Evolutionary conservation across 2,888 invertebrate genomes (phyloP).

Genomic region (Biston stratarius): DNA sequence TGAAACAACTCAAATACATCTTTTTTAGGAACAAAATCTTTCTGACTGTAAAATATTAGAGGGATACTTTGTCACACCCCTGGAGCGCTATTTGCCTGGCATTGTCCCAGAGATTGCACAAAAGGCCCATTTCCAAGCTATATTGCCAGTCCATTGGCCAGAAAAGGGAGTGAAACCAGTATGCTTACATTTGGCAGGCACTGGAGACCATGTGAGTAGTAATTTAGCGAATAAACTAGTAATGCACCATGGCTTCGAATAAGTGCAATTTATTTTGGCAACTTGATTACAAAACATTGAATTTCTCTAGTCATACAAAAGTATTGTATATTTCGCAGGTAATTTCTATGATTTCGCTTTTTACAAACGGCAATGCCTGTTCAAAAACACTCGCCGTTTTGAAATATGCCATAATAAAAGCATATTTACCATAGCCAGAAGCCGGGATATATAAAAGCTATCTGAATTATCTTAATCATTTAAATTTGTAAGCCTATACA

Average conservation of each 20-base stretch:
- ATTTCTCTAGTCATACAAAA: too few relatives aligned
- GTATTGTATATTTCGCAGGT: too few relatives aligned
- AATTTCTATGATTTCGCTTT: too few relatives aligned
- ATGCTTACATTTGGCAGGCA: slow-evolving; percentile 98
- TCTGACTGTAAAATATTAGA: slow-evolving; percentile 92
- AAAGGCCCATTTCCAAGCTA: slow-evolving; percentile 92
- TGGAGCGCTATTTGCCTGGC: slow-evolving; percentile 93
- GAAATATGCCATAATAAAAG: too few relatives aligned
- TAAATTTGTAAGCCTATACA: too few relatives aligned
- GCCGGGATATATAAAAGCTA: too few relatives aligned
- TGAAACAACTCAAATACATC: background rate
- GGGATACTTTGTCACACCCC: slow-evolving; percentile 95
- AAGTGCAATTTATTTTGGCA: too few relatives aligned
- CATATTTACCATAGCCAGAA: too few relatives aligned
- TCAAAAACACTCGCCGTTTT: too few relatives aligned
- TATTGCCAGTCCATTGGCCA: slow-evolving; percentile 94
- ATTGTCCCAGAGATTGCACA: slow-evolving; percentile 94
- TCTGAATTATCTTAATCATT: too few relatives aligned
- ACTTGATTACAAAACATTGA: too few relatives aligned
- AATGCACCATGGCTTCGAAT: background rate
- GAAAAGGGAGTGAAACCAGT: slow-evolving; percentile 90
- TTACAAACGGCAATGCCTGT: too few relatives aligned
- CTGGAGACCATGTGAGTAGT: slow-evolving; percentile 96
- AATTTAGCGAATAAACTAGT: background rate
- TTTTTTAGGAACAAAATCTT: slow-evolving; percentile 89